A percentile compares a stretch with the other conserved stretches of the same genome.
phyloP scores from a whole-genome alignment of 1,140 invertebrate genomes.

The Thaumatotibia leucotreta region DNA sequence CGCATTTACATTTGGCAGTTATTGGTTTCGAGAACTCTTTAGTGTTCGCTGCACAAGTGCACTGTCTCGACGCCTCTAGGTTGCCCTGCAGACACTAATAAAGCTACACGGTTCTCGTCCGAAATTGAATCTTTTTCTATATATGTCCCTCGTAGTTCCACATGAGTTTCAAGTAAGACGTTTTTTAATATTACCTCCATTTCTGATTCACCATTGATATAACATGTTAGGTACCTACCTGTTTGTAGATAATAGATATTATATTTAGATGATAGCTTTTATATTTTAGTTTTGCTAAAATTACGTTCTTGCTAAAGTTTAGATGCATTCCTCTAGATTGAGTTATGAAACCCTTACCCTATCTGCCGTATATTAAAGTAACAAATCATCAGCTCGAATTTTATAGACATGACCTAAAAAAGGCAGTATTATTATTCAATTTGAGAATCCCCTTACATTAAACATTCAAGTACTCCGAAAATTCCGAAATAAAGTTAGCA shows the following conservation, averaged over 20 bases:
- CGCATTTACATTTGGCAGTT: not conserved
- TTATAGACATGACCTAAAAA: not conserved
- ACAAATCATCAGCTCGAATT: not conserved
- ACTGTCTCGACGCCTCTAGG: constrained; percentile 16
- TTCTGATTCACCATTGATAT: no score
- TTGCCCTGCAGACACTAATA: constrained; percentile 51
- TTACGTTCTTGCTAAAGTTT: no score
- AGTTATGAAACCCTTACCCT: not conserved
- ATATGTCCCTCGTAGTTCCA: not conserved
- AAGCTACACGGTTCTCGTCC: constrained; percentile 18
- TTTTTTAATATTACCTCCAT: not conserved
- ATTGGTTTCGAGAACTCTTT: not conserved
- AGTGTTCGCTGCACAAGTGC: no score
- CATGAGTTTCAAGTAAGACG: not conserved
- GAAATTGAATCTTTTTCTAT: constrained; percentile 10
- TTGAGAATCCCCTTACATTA: not conserved
- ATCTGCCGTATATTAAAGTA: constrained; percentile 1
- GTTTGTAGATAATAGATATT: no score
- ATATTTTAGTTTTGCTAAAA: no score
- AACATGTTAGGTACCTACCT: no score
- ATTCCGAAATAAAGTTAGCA: constrained; percentile 19
- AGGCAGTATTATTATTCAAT: not conserved
- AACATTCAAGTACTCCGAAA: not conserved
- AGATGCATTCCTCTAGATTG: not conserved
- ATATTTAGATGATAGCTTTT: no score